Percentiles rank a stretch among this genome's conserved stretches.
Conservation (phyloP, 2,113 vertebrate genomes). For the Synodontis membranacea region DNA sequence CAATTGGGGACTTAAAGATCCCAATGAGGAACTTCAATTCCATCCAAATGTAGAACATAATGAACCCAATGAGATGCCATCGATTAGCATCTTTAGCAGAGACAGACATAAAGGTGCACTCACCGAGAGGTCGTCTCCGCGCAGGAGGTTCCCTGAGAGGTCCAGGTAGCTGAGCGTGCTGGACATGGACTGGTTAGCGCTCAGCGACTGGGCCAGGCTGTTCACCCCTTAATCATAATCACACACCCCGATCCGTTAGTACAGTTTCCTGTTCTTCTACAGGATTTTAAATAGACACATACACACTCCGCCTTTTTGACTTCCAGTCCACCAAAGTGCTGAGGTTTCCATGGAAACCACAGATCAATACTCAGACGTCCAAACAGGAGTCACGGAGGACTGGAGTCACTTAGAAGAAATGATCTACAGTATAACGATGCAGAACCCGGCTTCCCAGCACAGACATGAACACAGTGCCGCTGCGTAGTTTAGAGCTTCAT, state of each 20-base stretch:
- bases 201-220: constrained; percentile 85
- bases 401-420: neutral
- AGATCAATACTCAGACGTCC: neutral
- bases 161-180: constrained; percentile 79
- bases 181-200: constrained; percentile 78
- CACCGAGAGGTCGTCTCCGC: constrained; percentile 84
- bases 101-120: constrained; percentile 43
- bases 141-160: constrained; percentile 85
- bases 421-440: neutral
- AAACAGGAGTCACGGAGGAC: neutral
- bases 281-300: too few relatives aligned
- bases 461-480: too few relatives aligned
- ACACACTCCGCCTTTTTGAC: too few relatives aligned
- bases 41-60: neutral
- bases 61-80: too few relatives aligned
- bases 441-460: neutral
- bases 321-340: neutral
- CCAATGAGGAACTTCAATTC: neutral
- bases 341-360: neutral
- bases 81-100: neutral
- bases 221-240: constrained; percentile 77
- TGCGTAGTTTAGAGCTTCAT: neutral
- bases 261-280: too few relatives aligned
- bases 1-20: neutral
- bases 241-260: neutral